phyloP scores from a whole-genome alignment of 2,888 invertebrate species.

The Corythucha ciliata region DNA sequence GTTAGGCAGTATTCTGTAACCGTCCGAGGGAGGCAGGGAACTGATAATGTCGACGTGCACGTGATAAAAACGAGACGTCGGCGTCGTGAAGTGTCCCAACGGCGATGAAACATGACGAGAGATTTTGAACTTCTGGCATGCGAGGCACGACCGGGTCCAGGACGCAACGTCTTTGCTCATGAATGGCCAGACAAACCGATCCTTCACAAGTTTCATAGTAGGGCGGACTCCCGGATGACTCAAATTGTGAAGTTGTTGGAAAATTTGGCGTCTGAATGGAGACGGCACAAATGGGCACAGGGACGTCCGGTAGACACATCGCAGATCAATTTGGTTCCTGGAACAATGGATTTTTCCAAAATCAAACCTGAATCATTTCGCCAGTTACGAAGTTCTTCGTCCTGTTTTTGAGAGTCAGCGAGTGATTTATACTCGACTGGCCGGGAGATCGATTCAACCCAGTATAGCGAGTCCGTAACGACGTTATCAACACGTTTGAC shows the following conservation, averaged over 20 bases:
- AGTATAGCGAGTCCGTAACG: slow-evolving; percentile 33
- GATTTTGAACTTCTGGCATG: slow-evolving; percentile 39
- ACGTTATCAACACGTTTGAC: slow-evolving; percentile 31
- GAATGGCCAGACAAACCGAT: too few species aligned
- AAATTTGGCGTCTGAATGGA: background rate
- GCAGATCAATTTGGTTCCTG: too few species aligned
- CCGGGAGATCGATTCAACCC: background rate
- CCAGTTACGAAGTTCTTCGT: background rate
- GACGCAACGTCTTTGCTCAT: too few species aligned
- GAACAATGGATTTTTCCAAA: too few species aligned
- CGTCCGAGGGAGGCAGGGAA: slow-evolving; percentile 39
- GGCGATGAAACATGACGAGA: slow-evolving; percentile 34
- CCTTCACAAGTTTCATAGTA: too few species aligned
- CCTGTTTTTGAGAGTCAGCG: slow-evolving; percentile 2
- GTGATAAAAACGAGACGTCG: slow-evolving; percentile 39
- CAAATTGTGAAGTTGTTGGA: slow-evolving; percentile 32
- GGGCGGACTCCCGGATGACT: slow-evolving; percentile 35
- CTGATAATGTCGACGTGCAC: slow-evolving; percentile 43
- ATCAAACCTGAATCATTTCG: too few species aligned
- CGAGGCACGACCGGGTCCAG: slow-evolving; percentile 37
- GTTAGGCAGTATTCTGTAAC: slow-evolving; percentile 39
- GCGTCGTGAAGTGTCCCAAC: slow-evolving; percentile 30
- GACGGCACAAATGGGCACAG: slow-evolving; percentile 7
- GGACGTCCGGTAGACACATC: too few species aligned
- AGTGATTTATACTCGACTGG: background rate